Percentiles rank a stretch among this genome's conserved stretches.
phyloP scores from a whole-genome alignment of 23 tunicate genomes.

The Halocynthia aurantium region DNA sequence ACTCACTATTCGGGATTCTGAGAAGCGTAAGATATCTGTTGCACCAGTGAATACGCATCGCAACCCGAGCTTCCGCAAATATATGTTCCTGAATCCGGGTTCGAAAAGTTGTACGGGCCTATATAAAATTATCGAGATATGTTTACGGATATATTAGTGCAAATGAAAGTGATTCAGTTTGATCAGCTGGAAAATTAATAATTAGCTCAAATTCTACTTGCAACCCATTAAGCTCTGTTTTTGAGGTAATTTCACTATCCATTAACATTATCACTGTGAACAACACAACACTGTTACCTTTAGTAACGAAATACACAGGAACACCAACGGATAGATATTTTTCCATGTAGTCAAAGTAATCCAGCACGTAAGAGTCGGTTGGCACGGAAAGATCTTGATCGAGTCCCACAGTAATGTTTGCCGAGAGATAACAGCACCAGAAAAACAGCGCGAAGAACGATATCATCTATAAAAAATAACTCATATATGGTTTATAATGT shows the following conservation, averaged over 20 bases:
- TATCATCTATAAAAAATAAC: constrained; percentile 51
- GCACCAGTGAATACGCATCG: constrained; percentile 60
- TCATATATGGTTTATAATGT: background rate
- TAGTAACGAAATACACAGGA: constrained; percentile 97
- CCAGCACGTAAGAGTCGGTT: constrained; percentile 75
- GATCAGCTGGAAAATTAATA: too few relatives aligned
- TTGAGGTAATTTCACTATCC: too few relatives aligned
- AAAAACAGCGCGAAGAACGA: constrained; percentile 51
- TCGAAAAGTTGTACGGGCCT: constrained; percentile 77
- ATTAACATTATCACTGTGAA: background rate
- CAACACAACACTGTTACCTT: constrained; percentile 29
- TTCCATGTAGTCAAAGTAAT: constrained; percentile 97
- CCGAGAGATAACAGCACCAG: constrained; percentile 45
- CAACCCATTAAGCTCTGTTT: too few relatives aligned
- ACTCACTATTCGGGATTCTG: constrained; percentile 84
- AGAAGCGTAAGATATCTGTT: constrained; percentile 79
- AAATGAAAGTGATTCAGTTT: too few relatives aligned
- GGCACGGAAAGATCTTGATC: constrained; percentile 98
- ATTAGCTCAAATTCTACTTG: too few relatives aligned
- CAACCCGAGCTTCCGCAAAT: constrained; percentile 74
- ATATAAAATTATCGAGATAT: background rate
- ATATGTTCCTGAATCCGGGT: constrained; percentile 38
- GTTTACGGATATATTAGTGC: too few relatives aligned
- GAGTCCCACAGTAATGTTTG: constrained; percentile 70
- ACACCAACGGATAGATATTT: constrained; percentile 89